A percentile compares a stretch with the other conserved stretches of the same genome.
Conservation (phyloP, 2,888 invertebrate species). For the Eupeodes luniger region DNA sequence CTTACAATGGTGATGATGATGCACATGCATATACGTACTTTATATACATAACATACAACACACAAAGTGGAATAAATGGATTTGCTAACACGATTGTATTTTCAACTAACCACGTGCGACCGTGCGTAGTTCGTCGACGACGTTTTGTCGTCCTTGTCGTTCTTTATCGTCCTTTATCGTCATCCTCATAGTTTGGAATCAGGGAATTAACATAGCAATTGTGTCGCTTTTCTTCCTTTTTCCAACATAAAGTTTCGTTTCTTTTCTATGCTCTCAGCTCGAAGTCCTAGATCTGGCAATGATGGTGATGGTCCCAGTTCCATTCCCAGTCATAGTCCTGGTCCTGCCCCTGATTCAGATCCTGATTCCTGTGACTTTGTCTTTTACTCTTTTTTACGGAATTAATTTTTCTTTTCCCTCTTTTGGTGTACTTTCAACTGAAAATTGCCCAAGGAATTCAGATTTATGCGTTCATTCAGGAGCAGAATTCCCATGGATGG, state of each 20-base stretch:
- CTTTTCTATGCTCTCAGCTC: background rate
- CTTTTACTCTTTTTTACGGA: conserved; percentile 9
- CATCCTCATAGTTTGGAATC: conserved; percentile 41
- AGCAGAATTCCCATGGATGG: conserved; percentile 49
- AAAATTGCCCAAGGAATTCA: conserved; percentile 68
- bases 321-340: background rate
- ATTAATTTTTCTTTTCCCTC: conserved; percentile 38
- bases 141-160: conserved; percentile 2
- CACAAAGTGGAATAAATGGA: conserved; percentile 22
- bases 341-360: background rate
- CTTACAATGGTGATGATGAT: background rate
- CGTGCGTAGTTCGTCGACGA: background rate
- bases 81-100: conserved; percentile 35
- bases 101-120: conserved; percentile 33
- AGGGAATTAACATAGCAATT: conserved; percentile 71
- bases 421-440: conserved; percentile 45
- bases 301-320: background rate
- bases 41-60: background rate
- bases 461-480: conserved; percentile 70
- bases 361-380: background rate
- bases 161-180: background rate
- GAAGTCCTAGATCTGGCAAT: no score
- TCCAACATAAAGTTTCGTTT: background rate
- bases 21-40: background rate
- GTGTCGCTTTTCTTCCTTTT: conserved; percentile 2